phyloP scores from a whole-genome alignment of 2,113 vertebrate genomes.

The Aphelocoma coerulescens region DNA sequence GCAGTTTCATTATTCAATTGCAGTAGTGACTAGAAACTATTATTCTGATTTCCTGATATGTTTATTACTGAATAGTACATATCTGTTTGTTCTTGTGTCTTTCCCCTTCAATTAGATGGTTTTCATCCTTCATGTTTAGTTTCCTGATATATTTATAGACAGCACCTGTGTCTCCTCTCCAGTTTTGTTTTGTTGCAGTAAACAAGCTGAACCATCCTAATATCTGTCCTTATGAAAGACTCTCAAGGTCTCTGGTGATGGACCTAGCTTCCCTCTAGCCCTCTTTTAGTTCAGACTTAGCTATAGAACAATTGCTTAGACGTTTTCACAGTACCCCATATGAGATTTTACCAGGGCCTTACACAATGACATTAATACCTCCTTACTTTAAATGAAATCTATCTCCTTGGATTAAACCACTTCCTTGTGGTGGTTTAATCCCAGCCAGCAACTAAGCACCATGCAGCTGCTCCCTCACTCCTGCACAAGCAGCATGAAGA shows the following conservation, averaged over 20 bases:
- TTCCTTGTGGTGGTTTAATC: background rate
- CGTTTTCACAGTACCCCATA: background rate
- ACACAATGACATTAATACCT: background rate
- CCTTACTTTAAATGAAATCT: background rate
- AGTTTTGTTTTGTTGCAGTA: background rate
- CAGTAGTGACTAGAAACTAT: background rate
- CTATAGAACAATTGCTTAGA: background rate
- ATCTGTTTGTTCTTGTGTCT: background rate
- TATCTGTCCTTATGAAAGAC: background rate
- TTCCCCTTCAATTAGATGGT: background rate
- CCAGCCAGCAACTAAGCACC: background rate
- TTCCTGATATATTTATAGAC: background rate
- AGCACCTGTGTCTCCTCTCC: background rate
- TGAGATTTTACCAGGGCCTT: background rate
- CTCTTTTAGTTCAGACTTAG: background rate
- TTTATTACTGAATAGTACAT: background rate
- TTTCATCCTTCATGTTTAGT: background rate
- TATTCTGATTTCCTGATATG: background rate
- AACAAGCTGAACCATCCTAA: slow-evolving; percentile 21
- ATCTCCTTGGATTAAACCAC: background rate
- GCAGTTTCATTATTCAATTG: background rate
- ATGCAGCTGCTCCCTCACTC: background rate
- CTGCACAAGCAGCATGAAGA: background rate
- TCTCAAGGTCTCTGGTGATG: background rate
- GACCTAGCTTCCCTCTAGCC: background rate